Percentiles rank a stretch among this genome's conserved stretches.
These are phyloP conservation scores for Griposia aprilina DNA, from an alignment of 2,888 invertebrate species.

Conservation along the genomic window DNA sequence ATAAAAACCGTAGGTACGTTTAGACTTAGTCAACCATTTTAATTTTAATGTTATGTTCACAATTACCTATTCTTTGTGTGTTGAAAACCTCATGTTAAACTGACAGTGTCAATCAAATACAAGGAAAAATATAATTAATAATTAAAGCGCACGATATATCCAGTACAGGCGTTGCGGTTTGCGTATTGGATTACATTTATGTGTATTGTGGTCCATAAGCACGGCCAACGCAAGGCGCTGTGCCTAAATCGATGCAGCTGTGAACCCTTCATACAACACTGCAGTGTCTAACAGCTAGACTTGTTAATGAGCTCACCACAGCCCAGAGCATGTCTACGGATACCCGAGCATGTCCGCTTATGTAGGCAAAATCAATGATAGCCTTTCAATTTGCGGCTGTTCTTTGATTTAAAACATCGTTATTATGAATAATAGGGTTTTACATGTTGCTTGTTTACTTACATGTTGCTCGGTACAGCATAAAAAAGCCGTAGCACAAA, in stretches of 20 bases:
- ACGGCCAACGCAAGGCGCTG: constrained; percentile 66
- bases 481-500: not conserved
- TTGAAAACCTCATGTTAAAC: constrained; percentile 27
- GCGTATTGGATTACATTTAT: constrained; percentile 71
- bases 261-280: constrained; percentile 32
- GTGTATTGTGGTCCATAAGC: constrained; percentile 70
- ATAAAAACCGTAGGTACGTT: not conserved
- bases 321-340: not conserved
- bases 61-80: constrained; percentile 11
- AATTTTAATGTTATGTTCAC: constrained; percentile 6
- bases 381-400: not conserved
- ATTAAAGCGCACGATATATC: constrained; percentile 46
- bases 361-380: constrained; percentile 36
- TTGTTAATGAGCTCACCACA: not conserved
- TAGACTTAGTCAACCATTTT: not conserved
- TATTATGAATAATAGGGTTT: not conserved
- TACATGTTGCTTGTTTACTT: no score
- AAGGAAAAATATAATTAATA: constrained; percentile 55
- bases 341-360: constrained; percentile 8
- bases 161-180: constrained; percentile 71
- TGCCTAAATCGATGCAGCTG: constrained; percentile 66
- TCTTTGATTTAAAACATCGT: constrained; percentile 8
- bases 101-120: constrained; percentile 46
- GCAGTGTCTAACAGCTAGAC: constrained; percentile 30
- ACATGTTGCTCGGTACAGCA: no score